Base-by-base conservation (phyloP, 2,797 vertebrate genomes). In the Melanotaenia trifasciata region DNA sequence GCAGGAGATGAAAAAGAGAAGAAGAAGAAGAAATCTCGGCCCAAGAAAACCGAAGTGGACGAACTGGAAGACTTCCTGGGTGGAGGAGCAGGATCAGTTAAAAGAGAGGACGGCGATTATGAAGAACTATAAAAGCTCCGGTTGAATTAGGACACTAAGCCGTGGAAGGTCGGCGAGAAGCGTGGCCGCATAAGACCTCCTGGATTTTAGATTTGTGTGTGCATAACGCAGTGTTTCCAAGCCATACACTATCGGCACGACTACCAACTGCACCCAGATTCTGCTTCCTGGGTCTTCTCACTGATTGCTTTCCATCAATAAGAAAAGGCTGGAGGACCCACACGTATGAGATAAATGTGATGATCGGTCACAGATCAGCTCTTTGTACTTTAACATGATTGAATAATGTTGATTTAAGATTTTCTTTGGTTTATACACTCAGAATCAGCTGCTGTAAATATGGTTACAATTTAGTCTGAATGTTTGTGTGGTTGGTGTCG, bases 1-100 rank as follows among this genome's bases (percentile, higher is more conserved):
- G 89, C 90, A 0, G 89, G 83, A 12, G 96, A 96, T 0, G 95
- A 94, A 62, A 94, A 93, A 74, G 91, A 95, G 32, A 93, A 94
- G 35, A 96, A 92, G 89, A 95, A 94, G 63, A 95, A 94, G 64
- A 93, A 94, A 33, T 76, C 93, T 1, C 88, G 93, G 83, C 87
- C 87, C 84, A 97, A 95, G 89, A 97, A 95, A 80, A 86, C 87
- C 0, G 95, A 92, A 0, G 90, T 95, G 18, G 96, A 96, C 2
- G 97, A 98, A 91, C 91, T 99, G 87, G 98, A 99, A 89, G 96
- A 97, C 82, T 99, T 99, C 80, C 91, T 99, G 79, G 97, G 96
- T 0, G 96, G 96, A 8, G 95, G 94, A 51, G 88, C 86, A 0
- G 93, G 20, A 0, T 1, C 73, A 2, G 40, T 93, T 72, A 92